Conservation (phyloP, 2,113 vertebrate genomes). For the Pteropus alecto region DNA sequence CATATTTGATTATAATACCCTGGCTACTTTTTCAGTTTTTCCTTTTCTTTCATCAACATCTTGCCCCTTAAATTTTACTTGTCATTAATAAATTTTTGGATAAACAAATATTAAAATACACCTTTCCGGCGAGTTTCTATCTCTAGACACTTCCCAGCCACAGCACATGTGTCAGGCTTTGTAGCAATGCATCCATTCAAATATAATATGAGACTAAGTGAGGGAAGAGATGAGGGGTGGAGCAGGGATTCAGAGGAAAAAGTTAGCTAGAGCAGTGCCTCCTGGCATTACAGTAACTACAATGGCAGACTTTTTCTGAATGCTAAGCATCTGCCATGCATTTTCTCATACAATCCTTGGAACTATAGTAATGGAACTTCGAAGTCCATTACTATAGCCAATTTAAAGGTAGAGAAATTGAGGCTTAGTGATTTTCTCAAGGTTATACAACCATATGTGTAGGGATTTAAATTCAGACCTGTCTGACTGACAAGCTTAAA, state of each 20-base stretch:
- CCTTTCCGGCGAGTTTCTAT: not conserved
- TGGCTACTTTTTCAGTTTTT: not conserved
- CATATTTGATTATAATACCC: not conserved
- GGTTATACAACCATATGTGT: not conserved
- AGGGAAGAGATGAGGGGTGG: not conserved
- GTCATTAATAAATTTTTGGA: not conserved
- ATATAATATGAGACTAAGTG: not conserved
- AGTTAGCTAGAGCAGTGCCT: not conserved
- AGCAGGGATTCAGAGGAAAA: not conserved
- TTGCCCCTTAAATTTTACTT: not conserved
- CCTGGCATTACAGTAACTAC: not conserved
- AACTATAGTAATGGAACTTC: not conserved
- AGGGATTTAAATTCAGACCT: not conserved
- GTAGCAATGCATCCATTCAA: not conserved
- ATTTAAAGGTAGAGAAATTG: not conserved
- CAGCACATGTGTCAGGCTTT: not conserved
- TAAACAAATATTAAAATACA: not conserved
- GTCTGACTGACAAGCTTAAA: not conserved
- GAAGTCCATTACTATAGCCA: not conserved
- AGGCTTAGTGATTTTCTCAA: not conserved
- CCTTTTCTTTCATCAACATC: not conserved
- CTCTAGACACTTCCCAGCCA: not conserved
- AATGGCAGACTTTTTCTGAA: not conserved
- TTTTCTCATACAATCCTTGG: not conserved
- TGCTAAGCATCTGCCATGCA: accelerated